Evolutionary conservation across 2,797 vertebrate genomes (phyloP).

Genomic region (Corythornis leucogaster): DNA sequence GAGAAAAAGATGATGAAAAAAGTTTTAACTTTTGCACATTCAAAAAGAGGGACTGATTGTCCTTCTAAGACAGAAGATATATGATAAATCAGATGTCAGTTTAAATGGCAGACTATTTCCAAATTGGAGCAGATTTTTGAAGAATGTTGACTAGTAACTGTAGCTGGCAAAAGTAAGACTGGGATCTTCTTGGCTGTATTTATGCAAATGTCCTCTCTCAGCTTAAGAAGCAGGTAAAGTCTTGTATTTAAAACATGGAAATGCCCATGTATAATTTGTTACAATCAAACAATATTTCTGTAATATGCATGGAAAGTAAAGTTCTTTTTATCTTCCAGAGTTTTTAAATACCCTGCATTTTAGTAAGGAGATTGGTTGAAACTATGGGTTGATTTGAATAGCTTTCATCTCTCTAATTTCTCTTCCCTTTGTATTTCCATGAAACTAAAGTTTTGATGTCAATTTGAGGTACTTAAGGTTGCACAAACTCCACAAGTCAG

Average conservation of each 20-base stretch:
- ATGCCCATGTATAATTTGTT: not conserved
- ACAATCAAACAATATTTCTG: not conserved
- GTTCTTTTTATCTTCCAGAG: not conserved
- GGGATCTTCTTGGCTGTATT: not conserved
- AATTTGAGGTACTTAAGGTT: not conserved
- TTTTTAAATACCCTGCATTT: not conserved
- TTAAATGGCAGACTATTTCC: not conserved
- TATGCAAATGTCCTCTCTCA: not conserved
- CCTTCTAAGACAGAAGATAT: not conserved
- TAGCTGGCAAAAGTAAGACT: not conserved
- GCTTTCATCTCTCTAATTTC: not conserved
- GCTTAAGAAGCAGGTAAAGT: not conserved
- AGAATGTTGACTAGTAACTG: not conserved
- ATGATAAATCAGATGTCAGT: not conserved
- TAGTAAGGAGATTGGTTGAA: not conserved
- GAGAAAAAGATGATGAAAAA: not conserved
- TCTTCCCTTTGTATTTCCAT: not conserved
- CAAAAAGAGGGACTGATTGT: not conserved
- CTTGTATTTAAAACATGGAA: not conserved
- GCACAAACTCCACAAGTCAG: no score
- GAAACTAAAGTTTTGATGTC: not conserved
- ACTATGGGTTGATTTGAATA: not conserved
- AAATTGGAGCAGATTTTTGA: not conserved
- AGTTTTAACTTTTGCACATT: not conserved
- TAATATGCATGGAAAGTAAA: not conserved